Evolutionary conservation across 2,113 vertebrate genomes (phyloP), one percentile per base, ranked within the genome.

Genomic region (Chascanopsetta lugubris): DNA sequence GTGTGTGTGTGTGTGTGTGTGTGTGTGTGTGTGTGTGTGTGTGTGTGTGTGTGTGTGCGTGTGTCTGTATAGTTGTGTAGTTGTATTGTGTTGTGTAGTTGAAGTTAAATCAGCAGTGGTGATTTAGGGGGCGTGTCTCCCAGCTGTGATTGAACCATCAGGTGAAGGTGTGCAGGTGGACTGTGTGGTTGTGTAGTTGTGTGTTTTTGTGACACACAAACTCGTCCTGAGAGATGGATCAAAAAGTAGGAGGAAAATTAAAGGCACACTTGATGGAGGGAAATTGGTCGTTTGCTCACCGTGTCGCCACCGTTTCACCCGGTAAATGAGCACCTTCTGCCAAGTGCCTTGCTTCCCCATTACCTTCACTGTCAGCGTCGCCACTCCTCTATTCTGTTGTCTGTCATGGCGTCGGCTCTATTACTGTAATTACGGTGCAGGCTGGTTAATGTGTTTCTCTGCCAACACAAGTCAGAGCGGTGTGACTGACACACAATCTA

Each of bases 401-500:
- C 84, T 84, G 80, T 88, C 88, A 86, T 75, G 26, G 24, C 57
- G 64, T 55, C 13, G 43, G 58, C 79, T 88, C 67, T 89, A 90
- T 90, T 83, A 88, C 87, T 88, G 90, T 92, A 86, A 90, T 92
- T 91, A 92, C 43, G 21, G n/a, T n/a, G 84, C 76, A 49, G 61
- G n/a, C 60, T 72, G 73, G 80, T 89, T 89, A 89, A 88, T 87
- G 87, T 89, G 87, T 91, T 90, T 91, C 85, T 92, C 85, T 71
- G 48, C 66, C 81, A 79, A 85, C 64, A 75, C 88, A 82, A 85
- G 75, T 61, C 77, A 15, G 50, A 17, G 60, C 17, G 13, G 24
- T 30, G 32, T 93, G 90, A 92, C 81, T 93, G 91, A 91, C 90
- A 90, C 61, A 64, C 90, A 88, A 93, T 93, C 89, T 92, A 85